A percentile compares a stretch with the other conserved stretches of the same genome.
These are phyloP conservation scores for Campodea augens DNA, from an alignment of 1,140 invertebrate genomes.

Conservation along the genomic window DNA sequence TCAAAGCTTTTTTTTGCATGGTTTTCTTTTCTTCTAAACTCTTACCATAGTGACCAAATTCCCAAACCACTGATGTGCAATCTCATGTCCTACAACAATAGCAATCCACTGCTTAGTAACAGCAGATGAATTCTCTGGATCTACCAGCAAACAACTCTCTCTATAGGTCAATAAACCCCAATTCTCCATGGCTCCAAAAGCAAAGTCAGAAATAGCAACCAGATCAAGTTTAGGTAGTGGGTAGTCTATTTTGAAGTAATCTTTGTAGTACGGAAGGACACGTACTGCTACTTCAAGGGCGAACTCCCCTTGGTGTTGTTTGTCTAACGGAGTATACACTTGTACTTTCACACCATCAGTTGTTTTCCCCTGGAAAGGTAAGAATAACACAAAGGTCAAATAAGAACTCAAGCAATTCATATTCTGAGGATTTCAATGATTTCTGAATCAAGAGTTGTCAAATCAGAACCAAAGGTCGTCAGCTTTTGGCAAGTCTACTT, in stretches of 20 bases:
- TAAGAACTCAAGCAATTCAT: too few species aligned
- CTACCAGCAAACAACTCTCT: conserved; percentile 64
- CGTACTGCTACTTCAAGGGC: conserved; percentile 69
- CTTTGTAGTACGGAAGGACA: conserved; percentile 79
- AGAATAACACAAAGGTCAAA: too few species aligned
- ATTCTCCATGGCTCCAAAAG: conserved; percentile 86
- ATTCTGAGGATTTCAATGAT: too few species aligned
- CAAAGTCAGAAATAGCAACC: conserved; percentile 85
- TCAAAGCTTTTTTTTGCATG: too few species aligned
- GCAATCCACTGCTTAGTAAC: conserved; percentile 70
- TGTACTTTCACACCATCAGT: conserved; percentile 63
- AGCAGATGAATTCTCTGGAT: conserved; percentile 63
- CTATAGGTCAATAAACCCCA: conserved; percentile 76
- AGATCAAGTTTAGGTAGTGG: conserved; percentile 90
- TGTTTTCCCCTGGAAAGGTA: too few species aligned
- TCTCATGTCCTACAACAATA: conserved; percentile 66
- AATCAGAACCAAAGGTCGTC: too few species aligned
- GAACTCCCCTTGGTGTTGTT: conserved; percentile 79
- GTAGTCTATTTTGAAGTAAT: conserved; percentile 88
- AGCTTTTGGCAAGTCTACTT: too few species aligned
- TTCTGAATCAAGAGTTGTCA: too few species aligned
- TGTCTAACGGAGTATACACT: conserved; percentile 81
- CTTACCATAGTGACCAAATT: conserved; percentile 83
- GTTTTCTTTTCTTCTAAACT: too few species aligned
- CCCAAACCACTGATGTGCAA: conserved; percentile 82